Base-by-base conservation (phyloP, 2,797 vertebrate genomes). In the Nannoperca australis region DNA sequence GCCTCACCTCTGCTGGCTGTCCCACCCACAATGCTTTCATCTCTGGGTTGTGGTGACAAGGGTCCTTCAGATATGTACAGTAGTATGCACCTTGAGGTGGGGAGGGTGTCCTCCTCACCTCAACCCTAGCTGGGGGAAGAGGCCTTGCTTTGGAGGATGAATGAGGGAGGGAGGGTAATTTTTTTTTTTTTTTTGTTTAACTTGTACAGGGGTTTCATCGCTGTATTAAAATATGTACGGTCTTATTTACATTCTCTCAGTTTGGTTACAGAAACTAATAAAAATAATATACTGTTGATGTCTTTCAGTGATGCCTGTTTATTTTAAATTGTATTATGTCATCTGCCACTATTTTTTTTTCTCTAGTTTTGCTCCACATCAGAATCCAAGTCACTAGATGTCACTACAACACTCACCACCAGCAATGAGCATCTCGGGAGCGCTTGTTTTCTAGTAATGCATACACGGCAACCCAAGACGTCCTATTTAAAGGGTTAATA, bases 261-360 rank as follows among this genome's bases (percentile, higher is more conserved):
- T 99, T 99, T 99, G 97, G 97, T 98, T 99, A 99, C 97, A 98
- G 96, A 99, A 98, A 99, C 98, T 99, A 99, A 99, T 99, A 99
- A 99, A 92, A 99, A 97, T 98, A 98, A 96, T 95, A 96, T 99
- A 98, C 97, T 98, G 96, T 97, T 96, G 95, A 89, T 73, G 80
- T 68, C 79, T 78, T 84, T 68, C 72, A 56, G 40, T 76, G 4
- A 49, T 58, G 50, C 5, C 59, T 87, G 27, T 82, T 67, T 81
- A 13, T 18, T 47, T 18, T 0, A 12, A 2, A 27, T 27, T 27
- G 24, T 27, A 27, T 27, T 27, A 27, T 27, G 0, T 13, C 0
- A 3, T 56, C 24, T 30, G 27, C 1, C 0, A 30, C 8, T 20
- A 30, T 40, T 6, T 27, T 27, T 27, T 27, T 27, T 20, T 11